Base-by-base conservation (phyloP, 2,113 vertebrate genomes). In the Ibidorhyncha struthersii region DNA sequence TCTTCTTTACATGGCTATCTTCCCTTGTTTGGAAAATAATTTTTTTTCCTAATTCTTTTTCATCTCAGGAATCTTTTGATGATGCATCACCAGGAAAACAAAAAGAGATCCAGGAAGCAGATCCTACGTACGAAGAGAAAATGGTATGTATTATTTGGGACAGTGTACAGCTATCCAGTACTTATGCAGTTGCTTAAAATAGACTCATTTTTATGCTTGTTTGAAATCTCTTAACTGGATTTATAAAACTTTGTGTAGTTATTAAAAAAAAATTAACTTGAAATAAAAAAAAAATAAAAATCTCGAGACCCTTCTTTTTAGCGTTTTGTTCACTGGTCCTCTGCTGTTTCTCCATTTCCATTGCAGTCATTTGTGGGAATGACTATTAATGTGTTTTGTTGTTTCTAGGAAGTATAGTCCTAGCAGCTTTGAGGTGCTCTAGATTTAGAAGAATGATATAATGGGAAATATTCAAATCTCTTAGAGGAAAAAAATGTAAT, bases 91-190 rank as follows among this genome's bases (percentile, higher is more conserved):
- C 98, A 56, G 98, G 98, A 58, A 98, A 98, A 90, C 98, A 98
- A 94, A 98, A 98, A 88, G 98, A 99, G 96, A 98, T 98, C 41
- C 98, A 97, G 82, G 99, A 99, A 97, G 97, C 97, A 89, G 97
- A 98, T 92, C 98, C 99, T 45, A 99, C 98, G 1, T 99, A 99
- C 62, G 99, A 99, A 97, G 99, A 99, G 97, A 99, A 99, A 99
- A 99, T 99, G 99, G 99, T 99, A 98, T 97, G 97, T 94, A 84
- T 8, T 40, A 3, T 89, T 53, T 91, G 62, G 18, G 20, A 17
- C 41, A 49, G 12, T 58, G 32, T 79, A 63, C 74, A 69, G 18
- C 43, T 63, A 11, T 41, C 70, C 11, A 34, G 29, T 62, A 30
- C 9, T 87, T 65, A 6, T 0, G 19, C 8, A 47, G 12, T 29